Evolutionary conservation across 1,140 invertebrate species (phyloP).

Genomic region (Melanaphis sacchari): DNA sequence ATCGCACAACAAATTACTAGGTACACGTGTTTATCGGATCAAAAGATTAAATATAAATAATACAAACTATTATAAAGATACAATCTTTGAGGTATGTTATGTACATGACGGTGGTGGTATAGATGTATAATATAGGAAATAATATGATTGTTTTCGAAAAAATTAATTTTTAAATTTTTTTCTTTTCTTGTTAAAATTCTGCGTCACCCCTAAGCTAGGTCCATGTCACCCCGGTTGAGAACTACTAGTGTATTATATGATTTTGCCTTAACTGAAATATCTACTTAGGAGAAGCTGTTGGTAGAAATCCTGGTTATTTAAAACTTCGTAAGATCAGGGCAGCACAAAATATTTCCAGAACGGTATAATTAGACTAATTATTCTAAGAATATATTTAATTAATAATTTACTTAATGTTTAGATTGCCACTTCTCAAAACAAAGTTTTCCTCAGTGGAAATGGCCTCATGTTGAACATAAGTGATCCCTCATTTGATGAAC

Average conservation of each 20-base stretch:
- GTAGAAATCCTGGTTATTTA: constrained; percentile 94
- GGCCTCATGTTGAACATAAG: constrained; percentile 97
- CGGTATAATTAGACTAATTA: constrained; percentile 70
- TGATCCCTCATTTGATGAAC: constrained; percentile 90
- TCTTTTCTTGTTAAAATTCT: too few species aligned
- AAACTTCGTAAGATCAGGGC: constrained; percentile 97
- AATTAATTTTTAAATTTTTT: too few species aligned
- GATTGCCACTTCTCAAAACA: constrained; percentile 94
- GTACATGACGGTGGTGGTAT: too few species aligned
- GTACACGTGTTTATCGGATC: too few species aligned
- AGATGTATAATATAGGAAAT: too few species aligned
- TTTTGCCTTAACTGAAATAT: constrained; percentile 73
- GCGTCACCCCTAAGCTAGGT: too few species aligned
- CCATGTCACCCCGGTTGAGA: too few species aligned
- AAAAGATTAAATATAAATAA: too few species aligned
- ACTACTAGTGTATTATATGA: neutral
- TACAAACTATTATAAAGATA: too few species aligned
- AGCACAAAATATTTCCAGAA: constrained; percentile 95
- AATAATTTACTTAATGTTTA: constrained; percentile 64
- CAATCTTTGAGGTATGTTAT: too few species aligned
- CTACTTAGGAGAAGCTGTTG: constrained; percentile 94
- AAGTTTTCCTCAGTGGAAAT: constrained; percentile 91
- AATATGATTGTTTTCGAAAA: too few species aligned
- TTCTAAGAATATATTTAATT: neutral
- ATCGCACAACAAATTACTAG: too few species aligned